Evolutionary conservation across 1,140 invertebrate genomes (phyloP).

Genomic region (Protaetia brevitarsis): DNA sequence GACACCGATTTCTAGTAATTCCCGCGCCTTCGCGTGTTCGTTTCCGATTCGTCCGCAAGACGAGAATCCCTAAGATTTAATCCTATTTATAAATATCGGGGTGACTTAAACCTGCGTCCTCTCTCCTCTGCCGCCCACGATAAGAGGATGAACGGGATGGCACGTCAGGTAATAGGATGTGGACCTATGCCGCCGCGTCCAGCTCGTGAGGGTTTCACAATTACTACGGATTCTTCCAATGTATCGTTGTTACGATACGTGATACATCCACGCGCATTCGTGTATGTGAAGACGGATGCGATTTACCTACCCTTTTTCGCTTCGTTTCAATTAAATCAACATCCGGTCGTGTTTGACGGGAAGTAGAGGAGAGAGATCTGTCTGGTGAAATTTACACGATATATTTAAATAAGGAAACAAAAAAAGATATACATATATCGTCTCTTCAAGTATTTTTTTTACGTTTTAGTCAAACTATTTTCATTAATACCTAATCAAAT

Average conservation of each 20-base stretch:
- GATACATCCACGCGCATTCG: not conserved
- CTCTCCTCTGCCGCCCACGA: not conserved
- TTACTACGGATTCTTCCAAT: conserved; percentile 16
- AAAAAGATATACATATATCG: too few relatives aligned
- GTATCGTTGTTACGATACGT: conserved; percentile 1
- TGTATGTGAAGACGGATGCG: not conserved
- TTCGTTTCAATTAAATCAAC: conserved; percentile 14
- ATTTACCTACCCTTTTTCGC: conserved; percentile 9
- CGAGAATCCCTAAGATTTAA: conserved; percentile 11
- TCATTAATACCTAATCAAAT: too few relatives aligned
- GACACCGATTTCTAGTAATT: too few relatives aligned
- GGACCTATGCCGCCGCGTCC: not conserved
- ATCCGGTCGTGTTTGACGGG: not conserved
- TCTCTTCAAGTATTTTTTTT: too few relatives aligned
- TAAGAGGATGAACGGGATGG: conserved; percentile 13
- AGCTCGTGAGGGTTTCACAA: conserved; percentile 9
- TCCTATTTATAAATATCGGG: conserved; percentile 13
- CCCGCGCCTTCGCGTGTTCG: not conserved
- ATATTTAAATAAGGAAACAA: too few relatives aligned
- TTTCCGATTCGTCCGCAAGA: not conserved
- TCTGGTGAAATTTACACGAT: too few relatives aligned
- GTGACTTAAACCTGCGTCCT: conserved; percentile 4
- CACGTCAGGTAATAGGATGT: conserved; percentile 5
- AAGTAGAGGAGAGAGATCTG: conserved; percentile 2
- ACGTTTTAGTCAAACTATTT: too few relatives aligned